Evolutionary conservation across 2,888 invertebrate species (phyloP).

Genomic region (Chironomus riparius): DNA sequence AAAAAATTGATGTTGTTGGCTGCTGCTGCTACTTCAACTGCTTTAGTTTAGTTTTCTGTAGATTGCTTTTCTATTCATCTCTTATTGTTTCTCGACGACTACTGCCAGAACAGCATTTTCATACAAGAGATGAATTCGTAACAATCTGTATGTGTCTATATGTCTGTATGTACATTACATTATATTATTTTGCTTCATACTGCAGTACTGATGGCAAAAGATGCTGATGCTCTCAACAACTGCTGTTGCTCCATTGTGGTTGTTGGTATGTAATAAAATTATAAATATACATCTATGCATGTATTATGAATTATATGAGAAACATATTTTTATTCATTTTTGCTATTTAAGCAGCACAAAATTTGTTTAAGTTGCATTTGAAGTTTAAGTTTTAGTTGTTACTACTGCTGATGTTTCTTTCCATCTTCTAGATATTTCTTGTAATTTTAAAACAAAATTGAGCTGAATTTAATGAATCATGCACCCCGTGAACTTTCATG

Average conservation of each 20-base stretch:
- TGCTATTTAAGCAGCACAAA: not conserved
- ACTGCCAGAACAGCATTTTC: constrained; percentile 5
- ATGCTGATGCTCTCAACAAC: not conserved
- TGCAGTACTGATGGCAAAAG: not conserved
- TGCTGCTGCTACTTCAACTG: not conserved
- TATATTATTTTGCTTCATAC: not conserved
- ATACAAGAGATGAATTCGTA: constrained; percentile 25
- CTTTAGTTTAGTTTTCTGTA: not conserved
- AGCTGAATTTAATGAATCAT: constrained; percentile 4
- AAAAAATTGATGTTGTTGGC: not conserved
- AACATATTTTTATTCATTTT: constrained; percentile 14
- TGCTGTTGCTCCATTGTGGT: constrained; percentile 20
- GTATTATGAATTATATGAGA: constrained; percentile 18
- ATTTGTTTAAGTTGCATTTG: not conserved
- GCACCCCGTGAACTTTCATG: not conserved
- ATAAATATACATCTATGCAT: not conserved
- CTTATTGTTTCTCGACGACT: constrained; percentile 10
- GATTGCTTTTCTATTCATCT: constrained; percentile 26
- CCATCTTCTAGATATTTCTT: not conserved
- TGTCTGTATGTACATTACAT: not conserved
- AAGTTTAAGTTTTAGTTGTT: not conserved
- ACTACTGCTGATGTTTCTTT: not conserved
- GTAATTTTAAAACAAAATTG: not conserved
- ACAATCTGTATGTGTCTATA: not conserved
- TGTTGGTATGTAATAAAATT: constrained; percentile 19